Evolutionary conservation across 2,797 vertebrate species (phyloP), one percentile per base, ranked within the genome.

Genomic region (Anabacerthia variegaticeps): DNA sequence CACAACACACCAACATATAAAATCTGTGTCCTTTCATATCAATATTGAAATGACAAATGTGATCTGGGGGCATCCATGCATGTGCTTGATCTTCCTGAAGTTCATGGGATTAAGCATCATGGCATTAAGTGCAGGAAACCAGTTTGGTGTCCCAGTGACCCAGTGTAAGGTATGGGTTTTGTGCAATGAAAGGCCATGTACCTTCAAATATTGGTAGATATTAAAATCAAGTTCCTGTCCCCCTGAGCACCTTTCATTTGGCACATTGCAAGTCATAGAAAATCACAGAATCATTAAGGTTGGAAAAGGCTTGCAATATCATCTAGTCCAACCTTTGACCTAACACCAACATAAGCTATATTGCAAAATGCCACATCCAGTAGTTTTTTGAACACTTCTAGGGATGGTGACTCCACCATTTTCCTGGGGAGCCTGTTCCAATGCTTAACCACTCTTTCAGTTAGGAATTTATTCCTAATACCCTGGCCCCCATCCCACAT

Each of bases 321-420:
- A n/a, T 24, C 39, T 32, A 52, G 22, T 27, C 34, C 11, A 61
- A 0, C 27, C 24, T 48, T 32, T 48, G 34, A 21, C 13, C 7
- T 0, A 54, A 59, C 9, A 48, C 14, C 34, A 24, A 10, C 5
- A n/a, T 2, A 34, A 67, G 23, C 22, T 14, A 5, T 18, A 28
- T 54, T 19, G 7, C 54, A 48, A 28, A 32, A 20, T 37, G 19
- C 59, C 39, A 21, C 3, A 0, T 27, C 26, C 41, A 2, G 26
- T 41, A 32, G 7, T 18, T 37, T 28, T 67, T 22, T 54, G 39
- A 73, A 23, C 41, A n/a, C 19, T 66, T n/a, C 34, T 16, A 67
- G 32, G 34, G 13, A 6, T 85, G 59, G 30, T 41, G 13, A 21
- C 22, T 36, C 26, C 39, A 28, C 10, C 39, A 28, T 22, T 37